Base-by-base conservation (phyloP, 2,888 invertebrate genomes). In the Cylindroiulus punctatus region DNA sequence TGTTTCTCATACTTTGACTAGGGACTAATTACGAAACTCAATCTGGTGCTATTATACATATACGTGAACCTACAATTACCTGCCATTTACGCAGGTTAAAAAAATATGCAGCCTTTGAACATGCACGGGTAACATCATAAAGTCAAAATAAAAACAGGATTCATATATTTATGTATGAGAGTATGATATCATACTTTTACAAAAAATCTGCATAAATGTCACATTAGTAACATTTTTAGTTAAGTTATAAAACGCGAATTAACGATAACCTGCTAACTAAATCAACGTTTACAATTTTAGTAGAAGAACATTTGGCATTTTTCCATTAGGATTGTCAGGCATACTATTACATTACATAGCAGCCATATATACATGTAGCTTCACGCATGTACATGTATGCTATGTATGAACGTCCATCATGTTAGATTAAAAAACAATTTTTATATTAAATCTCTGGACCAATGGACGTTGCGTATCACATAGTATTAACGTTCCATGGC, bases 21-120 rank as follows among this genome's bases (percentile, higher is more conserved):
- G 52, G 84, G 84, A 84, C 84, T 84, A 84, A 84, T 84, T 84
- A 84, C 52, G 57, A 44, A 84, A 84, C 47, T 84, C 84, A 84
- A 84, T 84, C 84, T 84, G 84, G 47, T 47, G 42, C 84, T 57
- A 84, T 84, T 47, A 47, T 84, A 57, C 84, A 44, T 84, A 26
- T 52, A 84, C 26, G 32, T 14, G 52, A 84, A 42, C 84, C 84
- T 84, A 47, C 84, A 84, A 84, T 84, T 84, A 84, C 84, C 57
- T 84, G 84, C 52, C 84, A 84, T 84, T 84, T 84, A 84, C 84
- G 52, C 84, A 84, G 30, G 84, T 19, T 7, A 52, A 57, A 84
- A 84, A 84, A 84, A 84, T 14, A n/a, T 84, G 84, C 52, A 52
- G 22, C 36, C 52, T 84, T 84, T 57, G n/a, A 47, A 84, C 84